phyloP scores from a whole-genome alignment of 2,888 invertebrate species.

The Imbricaverruca yamaguchii region DNA sequence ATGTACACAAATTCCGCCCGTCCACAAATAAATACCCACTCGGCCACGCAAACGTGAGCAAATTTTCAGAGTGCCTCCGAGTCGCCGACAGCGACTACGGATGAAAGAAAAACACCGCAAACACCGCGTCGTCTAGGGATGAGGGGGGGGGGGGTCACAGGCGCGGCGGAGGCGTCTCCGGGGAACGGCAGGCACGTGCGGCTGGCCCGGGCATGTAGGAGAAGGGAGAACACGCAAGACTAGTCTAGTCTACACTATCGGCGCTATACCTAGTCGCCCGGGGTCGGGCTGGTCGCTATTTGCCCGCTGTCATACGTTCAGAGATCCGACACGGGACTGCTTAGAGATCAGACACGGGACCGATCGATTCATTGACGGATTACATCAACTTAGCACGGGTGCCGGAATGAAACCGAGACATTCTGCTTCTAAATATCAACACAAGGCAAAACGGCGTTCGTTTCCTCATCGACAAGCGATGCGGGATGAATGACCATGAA shows the following conservation, averaged over 20 bases:
- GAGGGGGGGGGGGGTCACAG: background rate
- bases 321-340: no score
- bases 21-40: background rate
- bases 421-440: no score
- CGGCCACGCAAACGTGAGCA: slow-evolving; percentile 6
- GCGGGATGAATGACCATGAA: no score
- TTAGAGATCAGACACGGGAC: no score
- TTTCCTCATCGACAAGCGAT: no score
- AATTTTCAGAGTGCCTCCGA: background rate
- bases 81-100: background rate
- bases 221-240: no score
- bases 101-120: slow-evolving; percentile 1
- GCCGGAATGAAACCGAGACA: no score
- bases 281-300: background rate
- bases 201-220: background rate
- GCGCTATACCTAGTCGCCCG: background rate
- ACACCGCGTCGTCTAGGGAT: background rate
- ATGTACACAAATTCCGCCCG: background rate
- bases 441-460: no score
- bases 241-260: background rate
- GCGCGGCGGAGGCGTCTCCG: background rate
- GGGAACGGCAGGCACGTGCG: background rate
- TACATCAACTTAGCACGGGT: no score
- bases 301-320: no score
- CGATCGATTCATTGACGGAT: no score